Evolutionary conservation across 2,888 invertebrate genomes (phyloP), one percentile per base, ranked within the genome.

Genomic region (Caenorhabditis drosophilae): DNA sequence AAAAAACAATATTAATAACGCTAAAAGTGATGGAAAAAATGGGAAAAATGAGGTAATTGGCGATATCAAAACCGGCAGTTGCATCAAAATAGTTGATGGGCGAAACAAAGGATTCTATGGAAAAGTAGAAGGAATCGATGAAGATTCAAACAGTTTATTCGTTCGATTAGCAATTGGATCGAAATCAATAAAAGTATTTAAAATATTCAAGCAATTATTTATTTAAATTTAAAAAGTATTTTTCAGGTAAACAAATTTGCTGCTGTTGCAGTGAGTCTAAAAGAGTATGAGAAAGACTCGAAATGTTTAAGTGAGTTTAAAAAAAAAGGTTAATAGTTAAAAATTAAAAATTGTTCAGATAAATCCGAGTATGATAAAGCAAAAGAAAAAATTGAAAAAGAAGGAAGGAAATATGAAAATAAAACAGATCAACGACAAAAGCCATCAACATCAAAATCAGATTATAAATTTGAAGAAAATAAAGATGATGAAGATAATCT

Each of bases 121-220:
- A 41, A 69, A 60, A 44, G 62, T 93, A 15, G 88, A 90, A 75
- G 90, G 91, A 18, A 88, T 92, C 54, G 92, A 93, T 83, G 92
- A 92, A 79, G 90, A 91, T 77, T 89, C 89, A 22, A 90, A 90
- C 0, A 87, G 92, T 58, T 88, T 91, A 2, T 89, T 91, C 81
- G 88, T 77, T 4, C 27, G 67, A 50, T 58, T 76, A 22, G 77
- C 73, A 0, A 50, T 77, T 20, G 76, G 73, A 31, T 56, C 58
- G 23, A 58, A 67, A 22, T 48, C 56, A 2, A 68, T 77, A 0
- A 73, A 68, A 51, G 71, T 74, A n/a, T n/a, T n/a, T n/a, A n/a
- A n/a, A n/a, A n/a, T n/a, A n/a, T n/a, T n/a, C n/a, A n/a, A n/a
- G n/a, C n/a, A n/a, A n/a, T n/a, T n/a, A n/a, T n/a, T n/a, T n/a